These are phyloP conservation scores for Phoxinus dragarum DNA, from an alignment of 2,797 vertebrate genomes.

Conservation along the genomic window DNA sequence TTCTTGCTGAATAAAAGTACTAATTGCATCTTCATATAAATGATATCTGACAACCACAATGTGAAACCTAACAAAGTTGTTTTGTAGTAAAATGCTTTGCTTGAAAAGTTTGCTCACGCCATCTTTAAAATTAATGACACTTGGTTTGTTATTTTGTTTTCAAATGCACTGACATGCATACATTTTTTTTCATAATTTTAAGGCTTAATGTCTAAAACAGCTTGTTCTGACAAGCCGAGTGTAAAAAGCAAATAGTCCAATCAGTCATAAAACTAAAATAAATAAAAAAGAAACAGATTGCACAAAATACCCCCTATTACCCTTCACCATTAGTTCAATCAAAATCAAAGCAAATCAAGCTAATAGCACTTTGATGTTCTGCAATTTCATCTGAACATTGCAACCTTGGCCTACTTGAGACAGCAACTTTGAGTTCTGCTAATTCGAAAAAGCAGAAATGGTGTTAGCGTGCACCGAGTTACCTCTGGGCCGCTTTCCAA, in stretches of 20 bases:
- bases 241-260: background rate
- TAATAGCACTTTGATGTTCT: conserved; percentile 10
- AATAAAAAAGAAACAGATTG: background rate
- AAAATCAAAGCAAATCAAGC: conserved; percentile 5
- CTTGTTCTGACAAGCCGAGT: background rate
- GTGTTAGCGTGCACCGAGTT: conserved; percentile 39
- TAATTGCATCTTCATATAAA: background rate
- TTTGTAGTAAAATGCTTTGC: background rate
- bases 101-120: background rate
- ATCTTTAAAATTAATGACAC: background rate
- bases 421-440: conserved; percentile 59
- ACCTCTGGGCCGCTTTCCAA: conserved; percentile 47
- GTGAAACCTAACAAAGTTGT: background rate
- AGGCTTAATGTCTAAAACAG: background rate
- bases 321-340: background rate
- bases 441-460: conserved; percentile 57
- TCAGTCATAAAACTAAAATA: background rate
- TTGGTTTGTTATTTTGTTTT: background rate
- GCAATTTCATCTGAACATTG: conserved; percentile 4
- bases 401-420: conserved; percentile 62
- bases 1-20: background rate
- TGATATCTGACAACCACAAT: background rate
- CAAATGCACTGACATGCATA: background rate
- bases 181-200: background rate
- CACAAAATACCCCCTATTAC: background rate